These are phyloP conservation scores for Oenanthe melanoleuca DNA, from an alignment of 2,113 vertebrate genomes.

Conservation along the genomic window DNA sequence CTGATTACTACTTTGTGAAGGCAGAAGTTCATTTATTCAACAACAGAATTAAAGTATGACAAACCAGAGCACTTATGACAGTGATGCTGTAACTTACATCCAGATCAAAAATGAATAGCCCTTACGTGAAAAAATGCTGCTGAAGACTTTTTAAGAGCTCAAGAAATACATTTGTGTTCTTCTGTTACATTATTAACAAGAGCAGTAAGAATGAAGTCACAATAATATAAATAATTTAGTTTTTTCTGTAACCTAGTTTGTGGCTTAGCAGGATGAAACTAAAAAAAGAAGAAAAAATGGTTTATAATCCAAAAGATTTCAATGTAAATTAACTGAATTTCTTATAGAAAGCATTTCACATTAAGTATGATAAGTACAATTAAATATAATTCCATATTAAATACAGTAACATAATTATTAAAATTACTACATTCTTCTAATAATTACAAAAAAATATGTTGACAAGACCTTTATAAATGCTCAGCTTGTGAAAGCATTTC, in stretches of 20 bases:
- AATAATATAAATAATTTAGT: constrained; percentile 26
- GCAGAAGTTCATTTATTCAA: background rate
- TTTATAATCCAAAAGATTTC: background rate
- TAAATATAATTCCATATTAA: background rate
- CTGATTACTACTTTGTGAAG: background rate
- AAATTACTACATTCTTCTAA: background rate
- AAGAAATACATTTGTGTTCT: background rate
- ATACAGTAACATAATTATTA: background rate
- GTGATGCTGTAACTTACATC: background rate
- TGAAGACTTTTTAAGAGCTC: background rate
- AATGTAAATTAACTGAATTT: background rate
- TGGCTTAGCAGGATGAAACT: background rate
- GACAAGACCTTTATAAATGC: background rate
- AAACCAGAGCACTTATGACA: background rate
- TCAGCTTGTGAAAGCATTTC: background rate
- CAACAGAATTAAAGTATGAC: background rate
- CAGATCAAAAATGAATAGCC: background rate
- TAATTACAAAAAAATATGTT: background rate
- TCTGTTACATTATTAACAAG: constrained; percentile 41
- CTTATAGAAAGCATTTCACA: background rate
- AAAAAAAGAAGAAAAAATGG: background rate
- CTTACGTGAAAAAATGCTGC: background rate
- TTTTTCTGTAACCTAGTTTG: constrained; percentile 36
- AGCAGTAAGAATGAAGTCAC: constrained; percentile 1
- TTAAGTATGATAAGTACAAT: background rate